These are phyloP conservation scores for Linepithema humile DNA, from an alignment of 1,140 invertebrate species.

Conservation along the genomic window DNA sequence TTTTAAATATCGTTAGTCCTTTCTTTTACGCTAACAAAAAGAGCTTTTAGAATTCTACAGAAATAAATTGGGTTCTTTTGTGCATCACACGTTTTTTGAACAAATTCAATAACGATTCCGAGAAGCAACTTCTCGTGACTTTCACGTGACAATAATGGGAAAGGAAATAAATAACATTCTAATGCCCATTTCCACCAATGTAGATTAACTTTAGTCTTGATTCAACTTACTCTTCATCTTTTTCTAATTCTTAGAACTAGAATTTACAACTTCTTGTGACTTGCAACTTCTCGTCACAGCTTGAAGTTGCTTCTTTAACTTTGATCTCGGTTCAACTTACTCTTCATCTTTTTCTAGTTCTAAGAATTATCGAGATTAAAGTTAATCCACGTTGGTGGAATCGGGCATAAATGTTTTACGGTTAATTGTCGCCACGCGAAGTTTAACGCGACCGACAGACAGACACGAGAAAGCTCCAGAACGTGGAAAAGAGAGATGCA, in stretches of 20 bases:
- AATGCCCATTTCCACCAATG: too few species aligned
- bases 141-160: slow-evolving; percentile 58
- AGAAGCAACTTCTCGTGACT: not conserved
- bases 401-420: slow-evolving; percentile 75
- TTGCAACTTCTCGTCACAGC: too few species aligned
- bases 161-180: slow-evolving; percentile 78
- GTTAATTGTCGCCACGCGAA: slow-evolving; percentile 78
- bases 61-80: not conserved
- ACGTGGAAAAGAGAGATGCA: slow-evolving; percentile 43
- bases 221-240: too few species aligned
- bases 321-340: too few species aligned
- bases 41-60: not conserved
- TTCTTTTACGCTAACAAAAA: not conserved
- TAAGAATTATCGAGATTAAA: too few species aligned
- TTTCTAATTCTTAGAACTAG: too few species aligned
- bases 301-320: too few species aligned
- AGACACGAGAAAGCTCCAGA: slow-evolving; percentile 46
- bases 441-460: slow-evolving; percentile 63
- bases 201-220: too few species aligned
- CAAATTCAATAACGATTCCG: slow-evolving; percentile 10
- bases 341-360: too few species aligned
- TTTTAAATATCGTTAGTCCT: not conserved
- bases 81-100: not conserved
- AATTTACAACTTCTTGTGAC: too few species aligned
- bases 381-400: too few species aligned